phyloP scores from a whole-genome alignment of 2,113 vertebrate species.

The Lycaon pictus region DNA sequence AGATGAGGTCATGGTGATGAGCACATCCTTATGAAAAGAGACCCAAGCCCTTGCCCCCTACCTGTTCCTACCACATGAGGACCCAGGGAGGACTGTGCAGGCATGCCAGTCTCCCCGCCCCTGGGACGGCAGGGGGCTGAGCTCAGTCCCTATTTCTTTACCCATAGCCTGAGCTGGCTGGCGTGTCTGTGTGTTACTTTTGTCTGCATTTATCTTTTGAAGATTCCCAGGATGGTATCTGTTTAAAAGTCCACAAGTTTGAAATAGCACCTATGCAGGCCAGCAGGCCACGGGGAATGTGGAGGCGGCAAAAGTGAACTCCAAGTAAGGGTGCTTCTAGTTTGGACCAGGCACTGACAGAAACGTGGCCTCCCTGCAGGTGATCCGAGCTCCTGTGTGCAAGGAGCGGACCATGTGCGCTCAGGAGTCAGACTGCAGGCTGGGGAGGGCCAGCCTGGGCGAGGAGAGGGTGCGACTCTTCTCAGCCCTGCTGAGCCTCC shows the following conservation, averaged over 20 bases:
- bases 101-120: neutral
- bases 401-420: fast-evolving
- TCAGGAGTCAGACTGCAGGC: neutral
- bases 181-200: neutral
- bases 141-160: neutral
- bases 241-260: neutral
- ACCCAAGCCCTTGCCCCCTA: neutral
- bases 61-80: neutral
- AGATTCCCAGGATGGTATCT: neutral
- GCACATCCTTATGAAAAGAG: neutral
- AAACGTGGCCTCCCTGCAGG: neutral
- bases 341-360: neutral
- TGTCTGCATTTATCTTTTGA: neutral
- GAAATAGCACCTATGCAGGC: neutral
- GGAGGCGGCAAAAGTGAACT: neutral
- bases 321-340: neutral
- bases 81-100: neutral
- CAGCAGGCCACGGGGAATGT: neutral
- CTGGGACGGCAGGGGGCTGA: neutral
- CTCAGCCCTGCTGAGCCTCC: neutral
- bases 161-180: neutral
- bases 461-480: neutral
- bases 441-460: neutral
- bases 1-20: neutral
- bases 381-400: neutral